These are phyloP conservation scores for Hippocampus abdominalis DNA, from an alignment of 2,113 vertebrate species.

Conservation along the genomic window DNA sequence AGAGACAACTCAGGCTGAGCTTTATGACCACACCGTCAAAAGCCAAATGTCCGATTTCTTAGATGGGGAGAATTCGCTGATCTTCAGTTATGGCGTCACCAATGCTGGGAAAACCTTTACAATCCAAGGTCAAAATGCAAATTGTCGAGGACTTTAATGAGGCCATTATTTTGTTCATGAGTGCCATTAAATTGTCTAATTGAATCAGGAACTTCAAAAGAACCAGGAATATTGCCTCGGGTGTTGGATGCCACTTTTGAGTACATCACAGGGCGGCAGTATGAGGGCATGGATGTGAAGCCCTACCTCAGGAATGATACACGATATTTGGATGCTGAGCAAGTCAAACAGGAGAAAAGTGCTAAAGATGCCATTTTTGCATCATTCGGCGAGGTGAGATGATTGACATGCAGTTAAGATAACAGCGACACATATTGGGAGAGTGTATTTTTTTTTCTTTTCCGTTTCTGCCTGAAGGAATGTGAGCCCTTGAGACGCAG, in stretches of 20 bases:
- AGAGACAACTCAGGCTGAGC: constrained; percentile 73
- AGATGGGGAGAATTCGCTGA: constrained; percentile 77
- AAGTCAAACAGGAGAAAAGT: constrained; percentile 77
- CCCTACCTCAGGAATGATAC: constrained; percentile 76
- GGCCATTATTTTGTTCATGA: not conserved
- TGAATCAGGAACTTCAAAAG: constrained; percentile 75
- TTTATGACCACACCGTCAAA: constrained; percentile 79
- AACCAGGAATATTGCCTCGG: constrained; percentile 81
- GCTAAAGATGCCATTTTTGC: constrained; percentile 74
- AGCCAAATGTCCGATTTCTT: constrained; percentile 73
- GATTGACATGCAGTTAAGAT: not conserved
- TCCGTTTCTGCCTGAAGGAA: constrained; percentile 33
- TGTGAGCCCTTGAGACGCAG: constrained; percentile 26
- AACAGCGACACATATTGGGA: too few species aligned
- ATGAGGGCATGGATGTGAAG: constrained; percentile 80
- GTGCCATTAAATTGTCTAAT: not conserved
- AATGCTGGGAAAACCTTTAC: constrained; percentile 90
- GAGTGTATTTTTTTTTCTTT: not conserved
- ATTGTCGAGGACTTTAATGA: not conserved
- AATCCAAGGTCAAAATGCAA: constrained; percentile 76
- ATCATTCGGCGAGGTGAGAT: constrained; percentile 77
- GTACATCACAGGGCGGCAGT: constrained; percentile 70
- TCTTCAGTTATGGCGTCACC: constrained; percentile 88
- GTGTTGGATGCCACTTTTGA: constrained; percentile 78
- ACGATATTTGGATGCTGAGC: constrained; percentile 73